Conservation (phyloP, 2,113 vertebrate genomes). For the Nicator chloris region DNA sequence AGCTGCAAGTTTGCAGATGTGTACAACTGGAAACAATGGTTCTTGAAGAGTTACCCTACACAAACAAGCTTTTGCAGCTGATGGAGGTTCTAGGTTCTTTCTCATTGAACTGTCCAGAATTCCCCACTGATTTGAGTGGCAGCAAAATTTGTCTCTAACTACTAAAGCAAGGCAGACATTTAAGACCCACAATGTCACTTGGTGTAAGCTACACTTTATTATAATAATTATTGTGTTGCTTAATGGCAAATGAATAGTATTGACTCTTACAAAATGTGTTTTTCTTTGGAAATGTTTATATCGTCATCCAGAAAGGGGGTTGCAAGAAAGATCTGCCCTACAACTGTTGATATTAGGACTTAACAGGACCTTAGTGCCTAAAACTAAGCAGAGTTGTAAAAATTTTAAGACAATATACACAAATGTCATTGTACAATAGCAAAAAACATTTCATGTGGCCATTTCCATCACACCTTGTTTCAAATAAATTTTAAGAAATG, state of each 20-base stretch:
- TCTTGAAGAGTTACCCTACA: not conserved
- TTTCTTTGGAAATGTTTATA: conserved; percentile 31
- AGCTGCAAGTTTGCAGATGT: not conserved
- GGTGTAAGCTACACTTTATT: conserved; percentile 15
- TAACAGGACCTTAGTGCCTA: not conserved
- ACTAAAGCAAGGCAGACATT: conserved; percentile 29
- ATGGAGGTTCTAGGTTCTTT: not conserved
- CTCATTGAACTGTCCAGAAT: not conserved
- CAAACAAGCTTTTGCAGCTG: not conserved
- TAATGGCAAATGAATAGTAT: conserved; percentile 6
- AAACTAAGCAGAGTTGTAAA: not conserved
- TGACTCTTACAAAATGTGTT: conserved; percentile 46
- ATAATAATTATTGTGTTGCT: conserved; percentile 47
- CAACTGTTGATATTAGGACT: not conserved
- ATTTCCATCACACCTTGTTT: not conserved
- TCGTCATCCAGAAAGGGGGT: not conserved
- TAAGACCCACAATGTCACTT: conserved; percentile 37
- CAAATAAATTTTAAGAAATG: not conserved
- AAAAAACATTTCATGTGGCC: not conserved
- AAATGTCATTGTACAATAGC: not conserved
- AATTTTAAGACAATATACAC: not conserved
- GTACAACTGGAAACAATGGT: not conserved
- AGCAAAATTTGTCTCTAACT: not conserved
- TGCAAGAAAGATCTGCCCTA: not conserved
- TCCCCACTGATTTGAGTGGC: not conserved